Evolutionary conservation across 2,888 invertebrate genomes (phyloP), one percentile per base, ranked within the genome.

Genomic region (Teleogryllus oceanicus): DNA sequence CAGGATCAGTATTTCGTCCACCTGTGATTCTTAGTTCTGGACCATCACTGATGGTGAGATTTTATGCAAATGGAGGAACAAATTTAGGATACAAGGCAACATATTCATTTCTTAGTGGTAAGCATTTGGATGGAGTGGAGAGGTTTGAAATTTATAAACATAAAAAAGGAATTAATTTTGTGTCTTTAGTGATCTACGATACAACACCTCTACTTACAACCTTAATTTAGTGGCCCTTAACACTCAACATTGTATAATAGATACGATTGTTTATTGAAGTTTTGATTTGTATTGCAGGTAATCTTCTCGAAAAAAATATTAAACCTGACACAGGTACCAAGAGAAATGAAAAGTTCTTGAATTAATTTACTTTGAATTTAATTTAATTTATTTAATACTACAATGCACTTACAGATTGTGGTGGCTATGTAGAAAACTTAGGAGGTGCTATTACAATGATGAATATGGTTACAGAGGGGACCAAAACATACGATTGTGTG

Each of bases 381-480:
- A 21, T 21, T 21, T 21, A 21, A 21, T 37, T 37, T 5, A 37
- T 37, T 37, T 13, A 62, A 62, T 11, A 37, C 13, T 21, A 80
- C 24, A 50, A 74, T 74, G 21, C 78, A 80, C 80, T 88, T 83
- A 83, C 86, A 89, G 92, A 92, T 86, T 93, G 93, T 84, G 93
- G 93, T 49, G 93, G 93, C 77, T 89, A 90, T 86, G 92, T 93
- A 2, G 91, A 91, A 82, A 92, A 92, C 83, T 88, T 91, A 18
- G 93, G 93, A 3, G 93, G 93, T 0, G 91, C 91, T 18, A 93
- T 93, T 78, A 93, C 92, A 2, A 93, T 93, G 93, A 92, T 92
- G 91, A 90, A 93, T 84, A 93, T 93, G 92, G 89, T 91, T 18
- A 88, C 88, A 1, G 78, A 80, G 50, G 81, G 82, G n/a, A 77